Base-by-base conservation (phyloP, 2,888 invertebrate species). In the Drosophila lacicola region DNA sequence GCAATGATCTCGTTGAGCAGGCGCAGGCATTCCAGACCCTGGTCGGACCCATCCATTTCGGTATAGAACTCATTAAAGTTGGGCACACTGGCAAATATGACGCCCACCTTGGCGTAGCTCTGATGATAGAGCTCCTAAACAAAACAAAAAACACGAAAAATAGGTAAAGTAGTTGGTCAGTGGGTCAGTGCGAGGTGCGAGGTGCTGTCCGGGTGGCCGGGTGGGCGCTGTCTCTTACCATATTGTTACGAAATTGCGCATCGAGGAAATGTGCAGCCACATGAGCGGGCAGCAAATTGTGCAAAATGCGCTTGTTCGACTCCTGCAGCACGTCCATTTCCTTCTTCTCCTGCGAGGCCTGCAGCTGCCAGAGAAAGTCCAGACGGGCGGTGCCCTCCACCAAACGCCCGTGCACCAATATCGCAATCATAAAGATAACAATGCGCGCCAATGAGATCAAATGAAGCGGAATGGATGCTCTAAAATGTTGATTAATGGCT, bases 41-140 rank as follows among this genome's bases (percentile, higher is more conserved):
- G 97, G 93, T 97, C 97, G 91, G 97, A 97, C 17, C 97, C 97
- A 92, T 97, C 97, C 77, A 98, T 94, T 93, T 98, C 98, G 91
- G 96, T 97, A 93, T 98, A 98, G 93, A 98, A 97, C 93, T 98
- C 98, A 93, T 97, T 96, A 93, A 97, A 98, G 93, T 98, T 98
- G 87, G 98, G 97, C 91, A 98, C 97, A 70, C 97, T 97, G 29
- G 97, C 97, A 93, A 98, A 98, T 80, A 97, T 96, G 29, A 98
- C 97, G 50, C 97, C 98, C 56, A 97, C 97, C 89, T 96, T 95
- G 82, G 95, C 95, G 93, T 98, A 98, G 92, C 97, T 96, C 93
- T 98, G 97, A 93, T 97, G 97, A 93, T 98, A 98, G 89, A 98
- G 94, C 92, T 97, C 97, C 97, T 96, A 44, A 60, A 39, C n/a